Evolutionary conservation across 2,888 invertebrate genomes (phyloP).

Genomic region (Lamellibrachia satsuma): DNA sequence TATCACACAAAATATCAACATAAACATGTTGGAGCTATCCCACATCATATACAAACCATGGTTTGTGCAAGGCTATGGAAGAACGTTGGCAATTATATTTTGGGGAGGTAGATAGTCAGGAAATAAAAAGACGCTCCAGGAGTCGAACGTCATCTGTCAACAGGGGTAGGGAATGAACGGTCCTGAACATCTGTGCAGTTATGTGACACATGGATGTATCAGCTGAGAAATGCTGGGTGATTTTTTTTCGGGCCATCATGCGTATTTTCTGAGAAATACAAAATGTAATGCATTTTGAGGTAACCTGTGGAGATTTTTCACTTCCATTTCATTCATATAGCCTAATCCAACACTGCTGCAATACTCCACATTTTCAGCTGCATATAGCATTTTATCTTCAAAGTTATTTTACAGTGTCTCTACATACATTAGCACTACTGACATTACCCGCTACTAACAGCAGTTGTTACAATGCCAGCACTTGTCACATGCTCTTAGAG

Average conservation of each 20-base stretch:
- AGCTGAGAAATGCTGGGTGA: background rate
- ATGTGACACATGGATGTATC: background rate
- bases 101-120: background rate
- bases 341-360: no score
- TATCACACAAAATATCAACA: no score
- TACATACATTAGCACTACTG: background rate
- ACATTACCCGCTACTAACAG: background rate
- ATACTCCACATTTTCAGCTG: background rate
- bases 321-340: background rate
- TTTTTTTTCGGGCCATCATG: background rate
- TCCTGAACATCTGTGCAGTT: background rate
- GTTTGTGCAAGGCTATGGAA: background rate
- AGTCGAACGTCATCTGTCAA: background rate
- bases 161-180: background rate
- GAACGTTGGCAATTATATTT: background rate
- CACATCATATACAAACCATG: no score
- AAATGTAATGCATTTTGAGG: background rate
- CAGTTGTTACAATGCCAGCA: background rate
- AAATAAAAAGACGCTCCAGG: background rate
- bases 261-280: background rate
- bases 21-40: no score
- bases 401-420: background rate
- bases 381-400: background rate
- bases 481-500: background rate
- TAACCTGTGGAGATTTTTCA: background rate